Conservation (phyloP, 2,113 vertebrate genomes). For the Pangasianodon hypophthalmus region DNA sequence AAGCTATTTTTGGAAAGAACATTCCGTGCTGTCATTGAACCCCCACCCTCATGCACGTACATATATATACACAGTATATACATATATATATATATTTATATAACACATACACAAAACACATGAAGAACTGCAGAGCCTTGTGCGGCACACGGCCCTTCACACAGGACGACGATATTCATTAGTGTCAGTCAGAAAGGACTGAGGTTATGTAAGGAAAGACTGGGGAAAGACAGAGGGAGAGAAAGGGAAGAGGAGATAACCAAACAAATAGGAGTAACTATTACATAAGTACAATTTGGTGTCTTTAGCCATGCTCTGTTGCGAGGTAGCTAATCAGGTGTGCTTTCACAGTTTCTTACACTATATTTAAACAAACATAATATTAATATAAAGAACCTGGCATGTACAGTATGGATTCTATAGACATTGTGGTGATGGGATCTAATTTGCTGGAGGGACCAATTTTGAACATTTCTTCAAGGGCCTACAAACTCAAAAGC, state of each 20-base stretch:
- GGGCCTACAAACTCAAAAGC: neutral
- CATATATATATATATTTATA: neutral
- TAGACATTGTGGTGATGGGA: neutral
- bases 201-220: neutral
- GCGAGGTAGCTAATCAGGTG: neutral
- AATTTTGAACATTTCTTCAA: neutral
- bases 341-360: neutral
- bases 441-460: neutral
- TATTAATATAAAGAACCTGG: neutral
- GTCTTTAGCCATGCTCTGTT: neutral
- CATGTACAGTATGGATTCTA: neutral
- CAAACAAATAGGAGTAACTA: neutral
- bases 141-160: neutral
- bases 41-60: neutral
- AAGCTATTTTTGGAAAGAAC: constrained; percentile 34
- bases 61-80: neutral
- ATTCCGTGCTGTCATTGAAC: neutral
- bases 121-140: neutral
- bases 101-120: neutral
- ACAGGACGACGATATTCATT: neutral
- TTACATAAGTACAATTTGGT: neutral
- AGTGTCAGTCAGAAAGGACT: neutral
- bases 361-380: neutral
- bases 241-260: neutral
- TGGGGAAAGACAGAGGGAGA: neutral